Percentiles rank a stretch among this genome's conserved stretches.
phyloP scores from a whole-genome alignment of 1,140 invertebrate species.

The Gonatopus flavifemur region DNA sequence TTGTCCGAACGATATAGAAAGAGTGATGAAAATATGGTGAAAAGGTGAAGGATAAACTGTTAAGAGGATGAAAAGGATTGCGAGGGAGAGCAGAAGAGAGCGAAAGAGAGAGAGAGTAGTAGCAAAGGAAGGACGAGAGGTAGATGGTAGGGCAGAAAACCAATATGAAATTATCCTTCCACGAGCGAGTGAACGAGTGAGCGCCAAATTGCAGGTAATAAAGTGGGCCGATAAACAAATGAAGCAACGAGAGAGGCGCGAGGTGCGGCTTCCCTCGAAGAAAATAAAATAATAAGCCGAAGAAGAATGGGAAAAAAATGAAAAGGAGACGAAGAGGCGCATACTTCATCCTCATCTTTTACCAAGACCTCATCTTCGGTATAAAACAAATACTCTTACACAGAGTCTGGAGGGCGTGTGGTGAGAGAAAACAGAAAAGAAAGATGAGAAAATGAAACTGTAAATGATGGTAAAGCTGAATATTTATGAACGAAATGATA shows the following conservation, averaged over 20 bases:
- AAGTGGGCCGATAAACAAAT: constrained; percentile 48
- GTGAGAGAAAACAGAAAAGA: too few relatives aligned
- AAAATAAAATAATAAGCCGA: neutral
- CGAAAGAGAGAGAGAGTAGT: neutral
- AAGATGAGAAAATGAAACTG: too few relatives aligned
- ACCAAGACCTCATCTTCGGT: too few relatives aligned
- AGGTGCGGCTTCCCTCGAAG: constrained; percentile 30
- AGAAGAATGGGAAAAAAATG: neutral
- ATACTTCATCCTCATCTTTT: too few relatives aligned
- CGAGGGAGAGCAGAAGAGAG: neutral
- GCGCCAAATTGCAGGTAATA: constrained; percentile 49
- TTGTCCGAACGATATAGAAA: neutral
- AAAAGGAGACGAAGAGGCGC: neutral
- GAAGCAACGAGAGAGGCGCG: constrained; percentile 41
- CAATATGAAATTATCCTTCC: constrained; percentile 49
- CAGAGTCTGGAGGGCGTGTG: too few relatives aligned
- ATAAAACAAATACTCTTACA: too few relatives aligned
- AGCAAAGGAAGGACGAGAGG: constrained; percentile 6
- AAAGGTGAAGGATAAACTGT: constrained; percentile 1
- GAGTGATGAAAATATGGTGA: neutral
- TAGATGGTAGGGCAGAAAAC: constrained; percentile 34
- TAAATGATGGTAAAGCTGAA: too few relatives aligned
- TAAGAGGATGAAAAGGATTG: constrained; percentile 2
- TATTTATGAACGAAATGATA: too few relatives aligned
- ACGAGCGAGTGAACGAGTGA: constrained; percentile 39